Base-by-base conservation (phyloP, 2,113 vertebrate species). In the Parus major region DNA sequence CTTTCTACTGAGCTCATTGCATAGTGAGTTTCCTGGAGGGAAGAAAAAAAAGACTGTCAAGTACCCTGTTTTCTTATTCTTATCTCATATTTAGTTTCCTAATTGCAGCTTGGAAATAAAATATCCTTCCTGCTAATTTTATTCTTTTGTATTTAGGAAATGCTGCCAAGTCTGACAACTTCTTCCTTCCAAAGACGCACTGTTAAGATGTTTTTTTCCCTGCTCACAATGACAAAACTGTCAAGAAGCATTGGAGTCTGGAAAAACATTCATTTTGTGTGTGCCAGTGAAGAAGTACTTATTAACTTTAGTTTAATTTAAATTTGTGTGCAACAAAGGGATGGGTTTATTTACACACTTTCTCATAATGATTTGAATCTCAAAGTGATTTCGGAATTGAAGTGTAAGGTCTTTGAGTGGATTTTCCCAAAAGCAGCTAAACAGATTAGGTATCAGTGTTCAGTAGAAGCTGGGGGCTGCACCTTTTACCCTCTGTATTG, bases 71-170 rank as follows among this genome's bases (percentile, higher is more conserved):
- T 94, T 65, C 72, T 82, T 82, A 75, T 69, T 83, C 71, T 86
- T 81, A 64, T 47, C 78, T 92, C 90, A 71, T 81, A 83, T 84
- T 88, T 92, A 68, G 86, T 63, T 90, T 94, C 80, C 61, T 89
- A 70, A 83, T 95, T 93, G 82, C 53, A 63, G 56, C 86, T 78
- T 95, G 82, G 65, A 93, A 94, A 92, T 80, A 78, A 96, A 95
- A 86, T 94, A 92, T 41, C 65, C 81, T 92, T 95, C 82, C 69
- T 94, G 95, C 85, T 97, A 94, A 96, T 96, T 94, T 95, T 90
- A 71, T 86, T 79, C 80, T 86, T 96, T 93, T 94, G 57, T 87
- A 91, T 93, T 93, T 93, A 90, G 92, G 92, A 93, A 92, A 78
- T 7, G 27, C 71, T 93, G 93, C 89, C 81, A 92, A 94, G 79